Percentiles rank a stretch among this genome's conserved stretches.
These are phyloP conservation scores for Thaumetopoea pityocampa DNA, from an alignment of 1,140 invertebrate species.

Conservation along the genomic window DNA sequence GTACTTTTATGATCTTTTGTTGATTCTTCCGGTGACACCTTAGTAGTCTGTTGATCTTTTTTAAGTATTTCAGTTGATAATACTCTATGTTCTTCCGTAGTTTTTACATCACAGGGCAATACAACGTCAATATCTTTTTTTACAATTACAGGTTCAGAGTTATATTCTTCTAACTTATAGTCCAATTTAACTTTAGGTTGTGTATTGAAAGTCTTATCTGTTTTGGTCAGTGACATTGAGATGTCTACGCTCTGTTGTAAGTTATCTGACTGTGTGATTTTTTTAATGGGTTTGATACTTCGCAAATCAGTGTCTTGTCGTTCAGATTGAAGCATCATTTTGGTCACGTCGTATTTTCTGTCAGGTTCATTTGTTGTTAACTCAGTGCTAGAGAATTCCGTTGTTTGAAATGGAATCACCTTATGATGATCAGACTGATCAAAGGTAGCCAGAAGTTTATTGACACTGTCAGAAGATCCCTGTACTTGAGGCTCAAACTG, in stretches of 20 bases:
- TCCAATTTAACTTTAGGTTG: constrained; percentile 49
- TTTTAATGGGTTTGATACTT: constrained; percentile 13
- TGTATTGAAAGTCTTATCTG: constrained; percentile 25
- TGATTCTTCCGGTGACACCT: constrained; percentile 23
- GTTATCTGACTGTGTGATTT: constrained; percentile 16
- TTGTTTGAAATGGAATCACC: constrained; percentile 8
- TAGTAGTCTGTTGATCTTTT: constrained; percentile 14
- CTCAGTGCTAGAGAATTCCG: neutral
- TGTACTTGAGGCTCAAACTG: constrained; percentile 31
- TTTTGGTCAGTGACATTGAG: constrained; percentile 44
- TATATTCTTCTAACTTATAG: constrained; percentile 43
- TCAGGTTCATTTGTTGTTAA: constrained; percentile 1
- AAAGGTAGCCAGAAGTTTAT: constrained; percentile 18
- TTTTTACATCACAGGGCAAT: constrained; percentile 43
- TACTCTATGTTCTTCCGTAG: constrained; percentile 32
- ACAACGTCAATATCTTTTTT: constrained; percentile 52
- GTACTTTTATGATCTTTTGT: constrained; percentile 33
- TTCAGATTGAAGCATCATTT: constrained; percentile 48
- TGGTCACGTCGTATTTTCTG: constrained; percentile 31
- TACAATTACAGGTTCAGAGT: constrained; percentile 30
- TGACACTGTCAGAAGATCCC: constrained; percentile 27
- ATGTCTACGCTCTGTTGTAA: constrained; percentile 45
- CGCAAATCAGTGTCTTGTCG: constrained; percentile 33
- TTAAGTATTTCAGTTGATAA: constrained; percentile 4
- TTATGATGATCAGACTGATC: constrained; percentile 14